phyloP scores from a whole-genome alignment of 64 coral and sea anemone genomes.

The Montipora cactus region DNA sequence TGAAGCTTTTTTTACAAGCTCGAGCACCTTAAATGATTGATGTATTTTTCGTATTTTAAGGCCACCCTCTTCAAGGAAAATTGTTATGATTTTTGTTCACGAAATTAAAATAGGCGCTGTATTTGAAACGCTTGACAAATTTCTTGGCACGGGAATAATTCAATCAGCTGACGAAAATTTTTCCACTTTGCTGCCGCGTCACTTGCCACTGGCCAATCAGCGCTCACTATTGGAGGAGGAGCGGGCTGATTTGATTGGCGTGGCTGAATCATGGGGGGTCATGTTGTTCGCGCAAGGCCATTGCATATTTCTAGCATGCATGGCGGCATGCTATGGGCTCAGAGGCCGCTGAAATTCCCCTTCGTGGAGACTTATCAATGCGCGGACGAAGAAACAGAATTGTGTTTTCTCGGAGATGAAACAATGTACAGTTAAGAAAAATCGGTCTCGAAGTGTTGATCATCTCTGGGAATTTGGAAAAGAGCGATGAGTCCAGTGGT shows the following conservation, averaged over 20 bases:
- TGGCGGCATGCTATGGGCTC: conserved; percentile 74
- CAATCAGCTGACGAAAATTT: conserved; percentile 58
- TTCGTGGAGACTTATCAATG: conserved; percentile 48
- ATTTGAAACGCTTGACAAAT: conserved; percentile 31
- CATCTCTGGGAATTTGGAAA: conserved; percentile 39
- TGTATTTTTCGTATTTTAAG: not conserved
- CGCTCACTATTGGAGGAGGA: conserved; percentile 28
- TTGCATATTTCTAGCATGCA: conserved; percentile 78
- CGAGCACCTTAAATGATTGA: conserved; percentile 23
- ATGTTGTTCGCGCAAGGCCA: conserved; percentile 87
- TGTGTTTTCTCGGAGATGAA: conserved; percentile 46
- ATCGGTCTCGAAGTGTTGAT: conserved; percentile 53
- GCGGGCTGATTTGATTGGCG: conserved; percentile 73
- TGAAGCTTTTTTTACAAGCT: not conserved
- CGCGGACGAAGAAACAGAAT: conserved; percentile 29
- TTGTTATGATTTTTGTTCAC: not conserved
- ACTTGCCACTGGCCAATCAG: conserved; percentile 53
- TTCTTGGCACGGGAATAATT: conserved; percentile 42
- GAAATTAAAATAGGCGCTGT: not conserved
- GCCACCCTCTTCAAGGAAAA: not conserved
- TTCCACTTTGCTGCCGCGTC: conserved; percentile 42
- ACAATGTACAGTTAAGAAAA: conserved; percentile 55
- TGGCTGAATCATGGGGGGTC: conserved; percentile 69
- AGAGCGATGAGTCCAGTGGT: conserved; percentile 55
- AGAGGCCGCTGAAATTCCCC: conserved; percentile 70